Base-by-base conservation (phyloP, 2,113 vertebrate genomes). In the Apistogramma diplotaenia region DNA sequence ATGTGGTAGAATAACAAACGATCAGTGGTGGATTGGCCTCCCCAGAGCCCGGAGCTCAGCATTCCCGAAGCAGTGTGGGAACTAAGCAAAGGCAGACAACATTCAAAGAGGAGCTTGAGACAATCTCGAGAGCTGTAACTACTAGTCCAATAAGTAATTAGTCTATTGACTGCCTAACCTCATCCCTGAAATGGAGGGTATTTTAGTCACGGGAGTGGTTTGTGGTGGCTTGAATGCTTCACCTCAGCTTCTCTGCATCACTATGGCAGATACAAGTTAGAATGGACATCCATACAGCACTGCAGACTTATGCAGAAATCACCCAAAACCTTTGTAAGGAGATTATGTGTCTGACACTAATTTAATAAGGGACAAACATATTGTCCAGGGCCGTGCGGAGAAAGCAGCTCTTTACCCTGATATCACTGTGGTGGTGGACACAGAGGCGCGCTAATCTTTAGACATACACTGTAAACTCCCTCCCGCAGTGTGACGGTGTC, bases 281-380 rank as follows among this genome's bases (percentile, higher is more conserved):
- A 70, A 70, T 3, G 1, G 55, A 25, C 25, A 6, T 13, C 25
- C 13, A 5, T 8, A 73, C 51, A 65, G 23, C 8, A 21, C 56
- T 35, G n/a, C 74, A 79, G 33, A 60, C 33, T 58, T 11, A 11
- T 33, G 54, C 13, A 43, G 25, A 83, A 79, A 75, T 46, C 77
- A 33, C 56, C 33, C n/a, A 51, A 25, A 25, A 5, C 65, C 43
- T 70, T 51, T 31, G 58, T 53, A 82, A 78, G 74, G 79, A 80
- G 49, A 79, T 87, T 82, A 76, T 27, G n/a, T 61, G 61, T 79
- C 58, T 61, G 76, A 74, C 15, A 21, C 74, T 82, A 70, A 74
- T 74, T 58, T 80, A 60, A 75, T 49, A 83, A 62, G 46, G 23
- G 59, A 74, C 76, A 84, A 57, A 51, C 43, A 8, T 55, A 75